Conservation (phyloP, 2,797 vertebrate genomes). For the Myotis pilosus region DNA sequence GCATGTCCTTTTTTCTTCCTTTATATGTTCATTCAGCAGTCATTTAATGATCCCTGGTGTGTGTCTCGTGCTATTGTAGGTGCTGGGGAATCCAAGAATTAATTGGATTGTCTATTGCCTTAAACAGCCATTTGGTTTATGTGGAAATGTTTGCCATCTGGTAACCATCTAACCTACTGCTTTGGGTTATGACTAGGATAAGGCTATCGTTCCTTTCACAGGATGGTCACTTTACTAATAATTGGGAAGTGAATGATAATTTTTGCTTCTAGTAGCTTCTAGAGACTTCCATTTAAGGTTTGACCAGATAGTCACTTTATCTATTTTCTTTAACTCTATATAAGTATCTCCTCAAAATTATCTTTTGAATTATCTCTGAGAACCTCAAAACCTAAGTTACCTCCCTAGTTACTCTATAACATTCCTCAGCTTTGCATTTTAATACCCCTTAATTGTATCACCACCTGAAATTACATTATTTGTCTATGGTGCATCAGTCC, state of each 20-base stretch:
- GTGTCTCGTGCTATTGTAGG: background rate
- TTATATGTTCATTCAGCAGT: background rate
- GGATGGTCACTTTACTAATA: background rate
- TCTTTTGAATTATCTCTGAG: background rate
- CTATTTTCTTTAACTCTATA: slow-evolving; percentile 27
- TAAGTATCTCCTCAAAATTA: background rate
- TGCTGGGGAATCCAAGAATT: background rate
- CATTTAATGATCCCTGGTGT: background rate
- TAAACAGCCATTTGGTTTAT: background rate
- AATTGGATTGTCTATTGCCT: background rate
- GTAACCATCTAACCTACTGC: background rate
- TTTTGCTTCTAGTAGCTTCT: slow-evolving; percentile 54
- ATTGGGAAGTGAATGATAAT: background rate
- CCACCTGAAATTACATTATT: background rate
- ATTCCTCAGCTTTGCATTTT: slow-evolving; percentile 17
- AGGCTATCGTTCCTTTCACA: background rate
- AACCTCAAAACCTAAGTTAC: background rate
- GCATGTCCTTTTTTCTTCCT: background rate
- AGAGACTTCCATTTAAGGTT: slow-evolving; percentile 33
- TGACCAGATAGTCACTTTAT: background rate
- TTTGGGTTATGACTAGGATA: slow-evolving; percentile 7
- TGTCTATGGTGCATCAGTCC: background rate
- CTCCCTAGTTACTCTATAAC: background rate
- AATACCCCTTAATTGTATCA: background rate
- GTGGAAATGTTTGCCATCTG: background rate